Conservation (phyloP, 2,797 vertebrate species). For the Takifugu ocellatus region DNA sequence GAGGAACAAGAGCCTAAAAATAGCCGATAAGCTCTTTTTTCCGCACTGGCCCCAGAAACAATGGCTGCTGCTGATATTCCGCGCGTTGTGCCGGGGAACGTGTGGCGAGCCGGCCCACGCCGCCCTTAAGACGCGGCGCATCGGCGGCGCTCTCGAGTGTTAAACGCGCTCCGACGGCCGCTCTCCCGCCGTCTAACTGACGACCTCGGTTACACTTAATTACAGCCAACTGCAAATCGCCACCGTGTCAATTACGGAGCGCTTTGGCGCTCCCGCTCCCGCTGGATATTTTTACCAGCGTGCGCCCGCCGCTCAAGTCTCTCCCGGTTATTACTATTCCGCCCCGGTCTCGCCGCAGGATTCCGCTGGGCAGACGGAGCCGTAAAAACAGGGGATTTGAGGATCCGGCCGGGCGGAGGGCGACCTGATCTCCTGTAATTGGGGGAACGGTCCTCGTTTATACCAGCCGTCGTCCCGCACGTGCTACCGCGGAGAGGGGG, state of each 20-base stretch:
- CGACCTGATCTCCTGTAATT: slow-evolving; percentile 73
- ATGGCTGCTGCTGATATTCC: slow-evolving; percentile 52
- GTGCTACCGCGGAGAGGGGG: slow-evolving; percentile 30
- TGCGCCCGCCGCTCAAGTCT: slow-evolving; percentile 52
- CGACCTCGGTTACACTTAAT: slow-evolving; percentile 70
- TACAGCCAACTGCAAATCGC: slow-evolving; percentile 67
- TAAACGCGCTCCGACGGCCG: neutral
- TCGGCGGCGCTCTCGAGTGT: slow-evolving; percentile 10
- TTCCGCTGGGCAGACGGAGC: slow-evolving; percentile 63
- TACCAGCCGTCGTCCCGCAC: slow-evolving; percentile 52
- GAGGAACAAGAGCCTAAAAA: slow-evolving; percentile 66
- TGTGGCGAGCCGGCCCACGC: slow-evolving; percentile 17
- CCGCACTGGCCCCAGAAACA: slow-evolving; percentile 60
- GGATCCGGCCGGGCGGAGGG: slow-evolving; percentile 68
- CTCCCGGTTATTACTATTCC: slow-evolving; percentile 61
- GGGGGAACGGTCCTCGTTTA: slow-evolving; percentile 69
- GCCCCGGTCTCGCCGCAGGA: slow-evolving; percentile 59
- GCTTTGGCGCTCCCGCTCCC: slow-evolving; percentile 51
- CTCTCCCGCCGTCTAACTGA: slow-evolving; percentile 51
- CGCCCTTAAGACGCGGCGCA: no score
- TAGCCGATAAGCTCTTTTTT: slow-evolving; percentile 58
- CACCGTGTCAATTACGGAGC: slow-evolving; percentile 64
- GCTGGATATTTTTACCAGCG: slow-evolving; percentile 56
- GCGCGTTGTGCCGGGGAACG: slow-evolving; percentile 25
- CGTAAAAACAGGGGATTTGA: slow-evolving; percentile 71